A percentile compares a stretch with the other conserved stretches of the same genome.
Evolutionary conservation across 1,140 invertebrate genomes (phyloP).

Genomic region (Belonocnema kinseyi): DNA sequence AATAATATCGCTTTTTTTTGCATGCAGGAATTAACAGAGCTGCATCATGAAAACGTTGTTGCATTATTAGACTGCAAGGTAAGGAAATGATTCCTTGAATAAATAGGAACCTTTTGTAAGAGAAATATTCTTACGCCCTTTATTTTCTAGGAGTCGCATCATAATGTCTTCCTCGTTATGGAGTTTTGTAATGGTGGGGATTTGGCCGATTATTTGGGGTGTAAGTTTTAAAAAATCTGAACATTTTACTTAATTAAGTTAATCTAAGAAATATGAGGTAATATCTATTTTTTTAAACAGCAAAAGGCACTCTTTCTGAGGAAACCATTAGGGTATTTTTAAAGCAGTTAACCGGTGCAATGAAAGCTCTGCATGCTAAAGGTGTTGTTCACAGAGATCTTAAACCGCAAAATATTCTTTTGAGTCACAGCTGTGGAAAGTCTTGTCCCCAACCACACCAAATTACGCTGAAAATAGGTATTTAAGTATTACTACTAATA

Average conservation of each 20-base stretch:
- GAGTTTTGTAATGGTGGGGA: constrained; percentile 99
- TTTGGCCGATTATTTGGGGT: constrained; percentile 96
- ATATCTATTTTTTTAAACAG: constrained; percentile 69
- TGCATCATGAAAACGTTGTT: constrained; percentile 99
- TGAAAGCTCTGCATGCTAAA: constrained; percentile 96
- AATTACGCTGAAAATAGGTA: constrained; percentile 96
- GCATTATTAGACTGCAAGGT: constrained; percentile 95
- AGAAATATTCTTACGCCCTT: not conserved
- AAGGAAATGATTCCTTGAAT: constrained; percentile 39
- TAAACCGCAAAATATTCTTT: constrained; percentile 97
- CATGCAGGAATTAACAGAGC: constrained; percentile 91
- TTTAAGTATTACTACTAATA: constrained; percentile 40
- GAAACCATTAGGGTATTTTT: constrained; percentile 97
- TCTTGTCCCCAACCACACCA: constrained; percentile 91
- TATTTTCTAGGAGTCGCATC: constrained; percentile 85
- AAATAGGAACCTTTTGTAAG: not conserved
- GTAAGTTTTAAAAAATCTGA: constrained; percentile 74
- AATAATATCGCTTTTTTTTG: constrained; percentile 26
- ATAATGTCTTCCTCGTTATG: constrained; percentile 98
- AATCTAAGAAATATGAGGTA: constrained; percentile 33
- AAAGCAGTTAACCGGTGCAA: constrained; percentile 96
- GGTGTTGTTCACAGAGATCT: constrained; percentile 99
- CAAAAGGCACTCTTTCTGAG: constrained; percentile 95
- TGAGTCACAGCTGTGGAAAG: constrained; percentile 88
- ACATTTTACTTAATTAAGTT: constrained; percentile 4